phyloP scores from a whole-genome alignment of 1,140 invertebrate genomes.

The Cyclargus thomasi region DNA sequence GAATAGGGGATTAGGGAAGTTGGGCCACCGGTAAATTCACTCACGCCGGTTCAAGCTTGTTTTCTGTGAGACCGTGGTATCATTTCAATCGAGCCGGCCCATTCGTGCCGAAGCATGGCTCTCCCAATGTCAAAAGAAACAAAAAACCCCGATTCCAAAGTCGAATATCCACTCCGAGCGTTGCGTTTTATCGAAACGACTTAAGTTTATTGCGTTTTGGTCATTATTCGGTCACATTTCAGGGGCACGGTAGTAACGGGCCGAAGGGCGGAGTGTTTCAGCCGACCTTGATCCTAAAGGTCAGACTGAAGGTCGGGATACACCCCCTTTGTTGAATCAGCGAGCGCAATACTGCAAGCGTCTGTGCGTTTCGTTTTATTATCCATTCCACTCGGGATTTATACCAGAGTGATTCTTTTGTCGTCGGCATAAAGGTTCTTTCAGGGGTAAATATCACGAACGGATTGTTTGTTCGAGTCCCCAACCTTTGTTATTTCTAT shows the following conservation, averaged over 20 bases:
- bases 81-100: no score
- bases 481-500: background rate
- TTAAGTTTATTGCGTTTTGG: slow-evolving; percentile 7
- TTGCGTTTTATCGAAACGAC: background rate
- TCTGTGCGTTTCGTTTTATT: background rate
- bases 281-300: slow-evolving; percentile 16
- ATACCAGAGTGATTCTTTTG: no score
- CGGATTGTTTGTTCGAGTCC: no score
- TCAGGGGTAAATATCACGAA: no score
- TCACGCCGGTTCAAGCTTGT: no score
- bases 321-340: slow-evolving; percentile 17
- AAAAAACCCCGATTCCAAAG: background rate
- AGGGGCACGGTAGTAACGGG: background rate
- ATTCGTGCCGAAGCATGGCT: no score
- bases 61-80: no score
- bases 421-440: no score
- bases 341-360: background rate
- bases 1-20: no score
- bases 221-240: slow-evolving; percentile 13
- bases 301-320: slow-evolving; percentile 22
- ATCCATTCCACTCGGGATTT: background rate
- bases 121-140: background rate
- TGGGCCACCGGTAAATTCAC: no score
- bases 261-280: slow-evolving; percentile 9
- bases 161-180: background rate